Evolutionary conservation across 2,888 invertebrate species (phyloP).

Genomic region (Pollenia angustigena): DNA sequence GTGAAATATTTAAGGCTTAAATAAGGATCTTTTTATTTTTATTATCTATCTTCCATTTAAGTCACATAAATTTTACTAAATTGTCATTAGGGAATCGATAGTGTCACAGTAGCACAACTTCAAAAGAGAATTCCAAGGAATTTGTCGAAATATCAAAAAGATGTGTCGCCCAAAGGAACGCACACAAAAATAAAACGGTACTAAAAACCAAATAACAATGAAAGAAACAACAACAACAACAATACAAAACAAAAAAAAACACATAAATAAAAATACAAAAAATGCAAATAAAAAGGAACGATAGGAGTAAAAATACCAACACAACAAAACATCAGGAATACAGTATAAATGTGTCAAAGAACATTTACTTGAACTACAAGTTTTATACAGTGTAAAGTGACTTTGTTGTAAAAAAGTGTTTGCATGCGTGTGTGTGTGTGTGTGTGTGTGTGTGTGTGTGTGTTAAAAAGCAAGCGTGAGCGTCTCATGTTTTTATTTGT

Average conservation of each 20-base stretch:
- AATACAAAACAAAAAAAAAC: not conserved
- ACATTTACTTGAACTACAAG: conserved; percentile 54
- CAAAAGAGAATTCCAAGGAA: conserved; percentile 67
- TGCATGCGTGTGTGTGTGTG: conserved; percentile 5
- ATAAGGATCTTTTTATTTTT: conserved; percentile 44
- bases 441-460: not conserved
- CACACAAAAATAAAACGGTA: conserved; percentile 65
- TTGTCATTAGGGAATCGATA: conserved; percentile 80
- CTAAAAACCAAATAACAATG: conserved; percentile 65
- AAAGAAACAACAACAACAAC: not conserved
- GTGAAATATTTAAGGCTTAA: conserved; percentile 38
- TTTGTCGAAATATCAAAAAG: conserved; percentile 63
- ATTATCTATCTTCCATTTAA: conserved; percentile 77
- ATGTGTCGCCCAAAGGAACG: conserved; percentile 51
- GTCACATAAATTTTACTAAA: conserved; percentile 81
- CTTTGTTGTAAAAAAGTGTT: not conserved
- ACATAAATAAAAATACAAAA: conserved; percentile 27
- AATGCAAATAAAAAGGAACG: conserved; percentile 54
- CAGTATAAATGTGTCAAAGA: conserved; percentile 70
- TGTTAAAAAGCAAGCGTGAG: not conserved
- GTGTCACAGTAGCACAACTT: conserved; percentile 68
- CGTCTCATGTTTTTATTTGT: conserved; percentile 58
- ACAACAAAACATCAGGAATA: conserved; percentile 50
- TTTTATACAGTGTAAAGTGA: conserved; percentile 21
- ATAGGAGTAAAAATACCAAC: conserved; percentile 41